These are phyloP conservation scores for Sula dactylatra DNA, from an alignment of 2,113 vertebrate genomes.

Conservation along the genomic window DNA sequence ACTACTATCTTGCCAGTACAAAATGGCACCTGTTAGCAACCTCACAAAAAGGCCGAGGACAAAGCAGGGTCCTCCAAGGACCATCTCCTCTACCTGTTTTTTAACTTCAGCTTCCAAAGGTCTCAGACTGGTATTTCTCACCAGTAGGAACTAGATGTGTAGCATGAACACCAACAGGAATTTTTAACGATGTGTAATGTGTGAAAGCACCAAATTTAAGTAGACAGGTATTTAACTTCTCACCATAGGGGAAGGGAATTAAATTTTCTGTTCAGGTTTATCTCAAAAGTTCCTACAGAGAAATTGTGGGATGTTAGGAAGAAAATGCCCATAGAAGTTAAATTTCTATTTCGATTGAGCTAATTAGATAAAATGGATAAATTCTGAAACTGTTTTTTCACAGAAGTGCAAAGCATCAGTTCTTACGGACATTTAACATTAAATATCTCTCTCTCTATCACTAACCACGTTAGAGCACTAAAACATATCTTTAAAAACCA, in stretches of 20 bases:
- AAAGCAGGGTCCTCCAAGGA: background rate
- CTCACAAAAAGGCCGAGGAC: background rate
- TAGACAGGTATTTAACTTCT: background rate
- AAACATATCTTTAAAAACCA: background rate
- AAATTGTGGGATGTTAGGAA: background rate
- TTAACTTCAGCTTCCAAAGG: rapidly evolving
- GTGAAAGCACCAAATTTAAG: background rate
- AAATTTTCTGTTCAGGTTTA: background rate
- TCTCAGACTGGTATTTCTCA: background rate
- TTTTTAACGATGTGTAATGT: background rate
- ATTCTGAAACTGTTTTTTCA: background rate
- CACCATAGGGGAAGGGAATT: background rate
- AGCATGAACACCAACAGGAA: background rate
- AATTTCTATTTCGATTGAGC: background rate
- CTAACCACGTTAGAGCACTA: background rate
- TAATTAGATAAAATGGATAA: background rate
- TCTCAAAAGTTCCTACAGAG: background rate
- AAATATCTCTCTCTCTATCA: background rate
- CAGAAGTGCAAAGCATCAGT: background rate
- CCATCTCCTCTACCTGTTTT: background rate
- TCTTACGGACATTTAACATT: background rate
- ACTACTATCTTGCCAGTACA: background rate
- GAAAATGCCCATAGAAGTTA: background rate
- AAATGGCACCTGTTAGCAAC: background rate
- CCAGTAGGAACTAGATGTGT: background rate